These are phyloP conservation scores for Actinopyga echinites DNA, from an alignment of 53 echinoderm and acorn worm species.

Conservation along the genomic window DNA sequence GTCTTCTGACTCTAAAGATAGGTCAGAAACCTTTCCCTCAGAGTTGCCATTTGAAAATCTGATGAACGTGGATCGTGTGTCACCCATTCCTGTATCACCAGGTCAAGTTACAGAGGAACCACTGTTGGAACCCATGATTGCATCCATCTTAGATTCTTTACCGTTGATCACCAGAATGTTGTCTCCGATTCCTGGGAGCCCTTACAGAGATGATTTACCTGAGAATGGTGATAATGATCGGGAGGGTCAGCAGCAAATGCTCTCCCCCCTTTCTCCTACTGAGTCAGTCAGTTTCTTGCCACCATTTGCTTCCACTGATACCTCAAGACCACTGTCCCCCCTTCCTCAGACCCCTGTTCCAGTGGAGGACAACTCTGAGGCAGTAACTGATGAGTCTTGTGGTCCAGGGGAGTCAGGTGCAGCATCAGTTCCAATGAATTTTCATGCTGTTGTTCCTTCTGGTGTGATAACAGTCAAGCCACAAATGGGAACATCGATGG, in stretches of 20 bases:
- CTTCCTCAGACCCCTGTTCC: constrained; percentile 26
- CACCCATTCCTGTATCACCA: too few species aligned
- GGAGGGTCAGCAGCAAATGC: constrained; percentile 12
- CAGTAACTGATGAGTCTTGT: not conserved
- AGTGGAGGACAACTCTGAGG: not conserved
- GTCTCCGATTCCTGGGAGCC: constrained; percentile 25
- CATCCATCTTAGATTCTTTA: constrained; percentile 14
- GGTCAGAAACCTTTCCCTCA: too few species aligned
- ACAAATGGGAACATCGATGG: not conserved
- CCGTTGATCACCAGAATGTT: constrained; percentile 1
- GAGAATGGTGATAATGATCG: not conserved
- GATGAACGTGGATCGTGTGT: too few species aligned
- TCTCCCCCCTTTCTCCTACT: constrained; percentile 25
- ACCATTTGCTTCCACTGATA: not conserved
- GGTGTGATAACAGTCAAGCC: not conserved
- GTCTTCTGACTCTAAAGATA: too few species aligned
- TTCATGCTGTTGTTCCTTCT: not conserved
- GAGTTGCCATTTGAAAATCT: too few species aligned
- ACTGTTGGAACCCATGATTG: constrained; percentile 12
- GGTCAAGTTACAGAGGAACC: too few species aligned
- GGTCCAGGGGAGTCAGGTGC: not conserved
- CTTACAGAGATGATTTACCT: not conserved
- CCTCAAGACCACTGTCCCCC: constrained; percentile 1
- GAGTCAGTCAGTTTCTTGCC: constrained; percentile 26
- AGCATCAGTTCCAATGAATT: not conserved